Conservation (phyloP, 1,140 invertebrate genomes). For the Gryon sp. region DNA sequence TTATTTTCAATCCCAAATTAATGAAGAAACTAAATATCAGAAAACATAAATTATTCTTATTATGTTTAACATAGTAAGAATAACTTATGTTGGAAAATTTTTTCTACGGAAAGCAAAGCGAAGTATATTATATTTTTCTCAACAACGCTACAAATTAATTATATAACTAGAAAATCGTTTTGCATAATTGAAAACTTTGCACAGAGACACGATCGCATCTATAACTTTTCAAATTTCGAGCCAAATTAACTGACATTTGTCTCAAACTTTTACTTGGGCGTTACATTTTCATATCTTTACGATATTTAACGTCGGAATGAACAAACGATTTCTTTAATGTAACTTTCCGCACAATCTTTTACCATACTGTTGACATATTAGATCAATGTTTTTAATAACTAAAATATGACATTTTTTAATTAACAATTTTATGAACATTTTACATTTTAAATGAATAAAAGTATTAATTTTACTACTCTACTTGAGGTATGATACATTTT, state of each 20-base stretch:
- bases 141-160: slow-evolving; percentile 37
- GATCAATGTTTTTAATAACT: too few species aligned
- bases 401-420: too few species aligned
- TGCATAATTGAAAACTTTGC: slow-evolving; percentile 51
- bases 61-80: slow-evolving; percentile 36
- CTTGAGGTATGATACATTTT: too few species aligned
- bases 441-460: too few species aligned
- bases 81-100: slow-evolving; percentile 47
- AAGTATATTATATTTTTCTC: too few species aligned
- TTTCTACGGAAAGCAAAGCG: slow-evolving; percentile 32
- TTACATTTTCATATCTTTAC: slow-evolving; percentile 26
- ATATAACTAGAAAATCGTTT: slow-evolving; percentile 43
- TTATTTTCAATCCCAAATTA: too few species aligned
- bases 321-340: slow-evolving; percentile 28
- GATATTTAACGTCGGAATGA: slow-evolving; percentile 33
- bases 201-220: slow-evolving; percentile 29
- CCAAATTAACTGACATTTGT: slow-evolving; percentile 56
- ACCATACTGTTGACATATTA: too few species aligned
- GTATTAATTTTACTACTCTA: too few species aligned
- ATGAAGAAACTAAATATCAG: slow-evolving; percentile 41
- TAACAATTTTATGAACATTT: too few species aligned
- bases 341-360: background rate
- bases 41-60: slow-evolving; percentile 8
- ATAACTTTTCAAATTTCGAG: slow-evolving; percentile 38
- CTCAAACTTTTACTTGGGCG: slow-evolving; percentile 40